Percentiles rank a stretch among this genome's conserved stretches.
Conservation (phyloP, 2,113 vertebrate genomes). For the Tamias sibiricus region DNA sequence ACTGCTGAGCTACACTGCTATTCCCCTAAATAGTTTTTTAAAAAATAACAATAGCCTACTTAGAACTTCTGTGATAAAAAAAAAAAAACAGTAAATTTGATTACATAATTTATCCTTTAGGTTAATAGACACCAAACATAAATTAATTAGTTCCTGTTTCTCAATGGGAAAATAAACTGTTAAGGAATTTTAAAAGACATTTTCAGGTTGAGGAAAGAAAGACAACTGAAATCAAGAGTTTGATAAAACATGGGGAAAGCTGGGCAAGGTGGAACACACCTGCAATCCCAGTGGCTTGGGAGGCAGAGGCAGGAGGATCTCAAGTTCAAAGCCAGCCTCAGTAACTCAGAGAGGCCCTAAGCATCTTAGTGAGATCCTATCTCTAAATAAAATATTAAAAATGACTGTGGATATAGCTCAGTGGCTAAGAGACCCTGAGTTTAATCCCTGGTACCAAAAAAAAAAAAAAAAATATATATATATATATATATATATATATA, state of each 20-base stretch:
- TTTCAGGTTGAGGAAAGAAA: background rate
- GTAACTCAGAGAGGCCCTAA: too few species aligned
- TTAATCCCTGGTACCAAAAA: too few species aligned
- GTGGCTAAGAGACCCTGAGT: too few species aligned
- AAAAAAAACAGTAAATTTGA: background rate
- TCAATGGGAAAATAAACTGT: background rate
- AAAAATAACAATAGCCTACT: background rate
- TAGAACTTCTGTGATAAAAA: background rate
- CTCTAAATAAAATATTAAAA: too few species aligned
- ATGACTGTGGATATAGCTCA: too few species aligned
- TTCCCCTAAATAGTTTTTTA: background rate
- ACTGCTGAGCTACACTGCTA: background rate
- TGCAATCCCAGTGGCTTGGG: too few species aligned
- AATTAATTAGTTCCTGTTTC: background rate
- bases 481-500: too few species aligned
- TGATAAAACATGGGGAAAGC: too few species aligned
- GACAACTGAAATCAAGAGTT: background rate
- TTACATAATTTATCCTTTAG: conserved; percentile 23
- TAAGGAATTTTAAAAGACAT: background rate
- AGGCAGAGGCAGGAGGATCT: too few species aligned
- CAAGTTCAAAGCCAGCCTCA: too few species aligned
- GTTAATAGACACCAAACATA: background rate
- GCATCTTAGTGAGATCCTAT: too few species aligned
- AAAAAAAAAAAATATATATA: background rate
- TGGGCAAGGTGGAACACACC: background rate